phyloP scores from a whole-genome alignment of 1,140 invertebrate species.

The Aphelenchoides avenae region DNA sequence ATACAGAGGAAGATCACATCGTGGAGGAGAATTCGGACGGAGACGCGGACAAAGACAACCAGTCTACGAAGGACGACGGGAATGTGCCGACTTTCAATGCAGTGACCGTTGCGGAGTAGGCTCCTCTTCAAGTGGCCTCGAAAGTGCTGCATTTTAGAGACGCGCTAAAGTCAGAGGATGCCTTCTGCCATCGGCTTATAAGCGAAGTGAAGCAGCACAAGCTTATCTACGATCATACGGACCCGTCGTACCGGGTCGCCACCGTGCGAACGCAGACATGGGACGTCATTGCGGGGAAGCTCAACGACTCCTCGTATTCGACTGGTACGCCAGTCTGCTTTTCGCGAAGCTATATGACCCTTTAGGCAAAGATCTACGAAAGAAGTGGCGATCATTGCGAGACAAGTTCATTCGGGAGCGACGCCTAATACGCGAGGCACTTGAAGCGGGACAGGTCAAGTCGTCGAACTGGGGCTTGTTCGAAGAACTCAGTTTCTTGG shows the following conservation, averaged over 20 bases:
- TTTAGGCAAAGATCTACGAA: conserved; percentile 20
- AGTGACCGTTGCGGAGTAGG: background rate
- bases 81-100: background rate
- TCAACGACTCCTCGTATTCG: background rate
- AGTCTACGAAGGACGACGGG: background rate
- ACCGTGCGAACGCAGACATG: conserved; percentile 15
- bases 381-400: conserved; percentile 22
- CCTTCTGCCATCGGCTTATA: conserved; percentile 18
- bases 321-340: background rate
- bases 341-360: background rate
- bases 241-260: conserved; percentile 12
- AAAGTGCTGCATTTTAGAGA: conserved; percentile 4
- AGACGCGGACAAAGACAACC: background rate
- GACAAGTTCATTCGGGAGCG: conserved; percentile 22
- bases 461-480: too few species aligned
- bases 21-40: background rate
- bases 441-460: too few species aligned
- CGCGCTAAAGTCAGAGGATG: conserved; percentile 12
- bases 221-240: conserved; percentile 16
- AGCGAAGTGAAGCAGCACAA: conserved; percentile 15
- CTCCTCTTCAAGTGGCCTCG: background rate
- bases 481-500: too few species aligned
- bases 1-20: background rate
- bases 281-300: conserved; percentile 13
- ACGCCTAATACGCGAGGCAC: too few species aligned